Evolutionary conservation across 2,888 invertebrate species (phyloP).

Genomic region (Apeira syringaria): DNA sequence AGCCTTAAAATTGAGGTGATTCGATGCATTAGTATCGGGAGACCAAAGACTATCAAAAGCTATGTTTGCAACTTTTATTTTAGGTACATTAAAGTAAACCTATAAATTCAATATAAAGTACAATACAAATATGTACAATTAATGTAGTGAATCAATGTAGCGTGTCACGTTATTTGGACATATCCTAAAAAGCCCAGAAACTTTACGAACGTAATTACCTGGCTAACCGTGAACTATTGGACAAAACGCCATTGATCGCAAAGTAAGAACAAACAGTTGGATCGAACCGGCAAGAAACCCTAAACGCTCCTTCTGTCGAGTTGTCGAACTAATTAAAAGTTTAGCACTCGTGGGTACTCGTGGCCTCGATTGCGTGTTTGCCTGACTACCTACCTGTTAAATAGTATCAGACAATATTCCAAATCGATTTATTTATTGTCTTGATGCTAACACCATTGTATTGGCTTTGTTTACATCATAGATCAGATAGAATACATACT

Average conservation of each 20-base stretch:
- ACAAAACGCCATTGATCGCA: conserved; percentile 34
- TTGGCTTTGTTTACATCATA: too few relatives aligned
- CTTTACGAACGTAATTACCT: conserved; percentile 8
- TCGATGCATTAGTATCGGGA: too few relatives aligned
- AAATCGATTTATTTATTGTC: conserved; percentile 13
- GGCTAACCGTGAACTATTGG: too few relatives aligned
- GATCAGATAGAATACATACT: too few relatives aligned
- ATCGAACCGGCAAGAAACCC: conserved; percentile 49
- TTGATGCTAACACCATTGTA: neutral
- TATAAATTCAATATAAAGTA: too few relatives aligned
- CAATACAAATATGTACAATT: too few relatives aligned
- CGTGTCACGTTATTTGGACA: too few relatives aligned
- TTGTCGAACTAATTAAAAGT: conserved; percentile 76
- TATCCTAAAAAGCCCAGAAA: neutral
- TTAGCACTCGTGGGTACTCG: conserved; percentile 62
- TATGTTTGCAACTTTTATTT: too few relatives aligned
- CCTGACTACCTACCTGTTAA: conserved; percentile 43
- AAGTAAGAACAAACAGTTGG: conserved; percentile 49
- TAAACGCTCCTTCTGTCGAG: conserved; percentile 65
- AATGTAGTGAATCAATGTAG: too few relatives aligned
- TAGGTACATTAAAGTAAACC: too few relatives aligned
- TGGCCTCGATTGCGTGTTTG: conserved; percentile 47
- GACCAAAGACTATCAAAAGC: too few relatives aligned
- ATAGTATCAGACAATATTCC: conserved; percentile 40
- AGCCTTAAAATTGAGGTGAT: too few relatives aligned